phyloP scores from a whole-genome alignment of 2,888 invertebrate genomes.

The Thymelicus sylvestris region DNA sequence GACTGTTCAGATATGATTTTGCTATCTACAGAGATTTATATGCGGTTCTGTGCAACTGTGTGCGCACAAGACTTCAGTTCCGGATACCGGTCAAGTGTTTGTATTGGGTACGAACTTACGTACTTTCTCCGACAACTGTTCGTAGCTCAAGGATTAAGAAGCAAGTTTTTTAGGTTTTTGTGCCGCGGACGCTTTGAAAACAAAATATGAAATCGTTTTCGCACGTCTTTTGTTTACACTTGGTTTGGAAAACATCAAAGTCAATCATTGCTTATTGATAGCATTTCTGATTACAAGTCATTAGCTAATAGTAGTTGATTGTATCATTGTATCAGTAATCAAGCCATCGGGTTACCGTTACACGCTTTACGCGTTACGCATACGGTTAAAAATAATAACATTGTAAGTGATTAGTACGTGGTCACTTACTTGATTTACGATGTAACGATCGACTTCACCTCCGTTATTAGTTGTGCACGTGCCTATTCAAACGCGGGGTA shows the following conservation, averaged over 20 bases:
- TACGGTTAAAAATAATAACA: conserved; percentile 3
- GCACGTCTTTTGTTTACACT: conserved; percentile 1
- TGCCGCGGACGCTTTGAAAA: conserved; percentile 25
- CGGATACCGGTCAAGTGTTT: conserved; percentile 34
- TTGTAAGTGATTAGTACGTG: conserved; percentile 23
- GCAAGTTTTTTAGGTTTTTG: conserved; percentile 34
- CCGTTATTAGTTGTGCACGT: conserved; percentile 22
- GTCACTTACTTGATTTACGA: conserved; percentile 29
- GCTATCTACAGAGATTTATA: conserved; percentile 18
- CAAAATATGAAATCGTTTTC: conserved; percentile 10
- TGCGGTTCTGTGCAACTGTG: conserved; percentile 31
- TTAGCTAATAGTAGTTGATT: background rate
- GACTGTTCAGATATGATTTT: conserved; percentile 2
- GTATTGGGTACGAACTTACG: conserved; percentile 24
- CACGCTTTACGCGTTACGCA: conserved; percentile 6
- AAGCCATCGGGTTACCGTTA: conserved; percentile 3
- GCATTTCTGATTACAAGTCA: background rate
- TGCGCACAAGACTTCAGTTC: conserved; percentile 22
- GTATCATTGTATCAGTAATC: background rate
- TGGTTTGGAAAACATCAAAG: background rate
- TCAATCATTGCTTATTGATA: background rate
- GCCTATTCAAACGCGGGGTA: conserved; percentile 4
- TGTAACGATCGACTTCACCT: conserved; percentile 7
- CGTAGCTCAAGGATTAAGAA: conserved; percentile 27
- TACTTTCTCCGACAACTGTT: conserved; percentile 31